These are phyloP conservation scores for Dipodomys stephensi DNA, from an alignment of 2,113 vertebrate species.

Conservation along the genomic window DNA sequence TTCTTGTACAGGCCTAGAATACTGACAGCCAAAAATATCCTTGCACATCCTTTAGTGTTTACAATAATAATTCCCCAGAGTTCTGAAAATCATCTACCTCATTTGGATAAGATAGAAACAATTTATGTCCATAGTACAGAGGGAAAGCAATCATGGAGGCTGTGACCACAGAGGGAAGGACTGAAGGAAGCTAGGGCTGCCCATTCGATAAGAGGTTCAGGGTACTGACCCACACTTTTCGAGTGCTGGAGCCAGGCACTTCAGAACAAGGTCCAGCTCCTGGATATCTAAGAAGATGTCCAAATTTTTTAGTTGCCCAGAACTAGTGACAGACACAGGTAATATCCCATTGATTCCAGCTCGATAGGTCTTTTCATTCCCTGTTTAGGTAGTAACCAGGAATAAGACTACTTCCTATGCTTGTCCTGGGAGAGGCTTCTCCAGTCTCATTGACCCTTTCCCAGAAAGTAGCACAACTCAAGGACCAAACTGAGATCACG, in stretches of 20 bases:
- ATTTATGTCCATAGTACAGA: neutral
- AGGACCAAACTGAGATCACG: neutral
- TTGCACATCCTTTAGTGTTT: constrained; percentile 40
- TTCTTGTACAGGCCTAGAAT: constrained; percentile 10
- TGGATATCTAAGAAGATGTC: neutral
- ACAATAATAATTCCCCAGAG: constrained; percentile 55
- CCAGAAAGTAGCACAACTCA: neutral
- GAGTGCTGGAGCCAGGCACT: neutral
- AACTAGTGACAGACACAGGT: neutral
- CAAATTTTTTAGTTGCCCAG: neutral
- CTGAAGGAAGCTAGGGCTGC: neutral
- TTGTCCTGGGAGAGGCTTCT: constrained; percentile 21
- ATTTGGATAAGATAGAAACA: constrained; percentile 42
- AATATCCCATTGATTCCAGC: neutral
- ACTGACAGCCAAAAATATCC: constrained; percentile 35
- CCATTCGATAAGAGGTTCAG: neutral
- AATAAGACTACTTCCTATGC: neutral
- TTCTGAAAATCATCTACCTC: constrained; percentile 57
- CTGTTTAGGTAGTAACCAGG: neutral
- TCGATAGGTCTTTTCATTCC: neutral
- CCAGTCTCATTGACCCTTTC: neutral
- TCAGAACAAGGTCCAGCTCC: neutral
- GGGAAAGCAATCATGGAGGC: neutral
- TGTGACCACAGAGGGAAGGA: neutral
- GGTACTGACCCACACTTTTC: neutral